Evolutionary conservation across 2,113 vertebrate species (phyloP).

Genomic region (Alligator sinensis): DNA sequence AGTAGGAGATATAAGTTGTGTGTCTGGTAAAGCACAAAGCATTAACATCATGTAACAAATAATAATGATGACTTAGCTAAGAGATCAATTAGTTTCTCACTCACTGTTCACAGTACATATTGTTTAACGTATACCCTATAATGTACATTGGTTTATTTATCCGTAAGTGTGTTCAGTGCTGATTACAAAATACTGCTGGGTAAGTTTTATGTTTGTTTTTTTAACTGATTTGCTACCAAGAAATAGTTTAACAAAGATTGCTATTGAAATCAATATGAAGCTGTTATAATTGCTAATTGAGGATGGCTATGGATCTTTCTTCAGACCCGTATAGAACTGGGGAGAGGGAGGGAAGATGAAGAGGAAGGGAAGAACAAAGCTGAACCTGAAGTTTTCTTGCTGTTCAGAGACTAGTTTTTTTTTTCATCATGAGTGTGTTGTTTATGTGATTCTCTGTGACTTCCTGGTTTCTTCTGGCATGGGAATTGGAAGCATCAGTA

Average conservation of each 20-base stretch:
- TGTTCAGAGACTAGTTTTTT: not conserved
- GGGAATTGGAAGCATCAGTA: conserved; percentile 16
- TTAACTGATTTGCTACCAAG: not conserved
- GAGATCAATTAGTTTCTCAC: not conserved
- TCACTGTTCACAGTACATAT: not conserved
- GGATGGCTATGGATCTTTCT: not conserved
- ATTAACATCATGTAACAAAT: not conserved
- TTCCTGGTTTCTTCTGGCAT: not conserved
- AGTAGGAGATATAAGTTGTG: not conserved
- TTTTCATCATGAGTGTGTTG: not conserved
- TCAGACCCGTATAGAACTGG: not conserved
- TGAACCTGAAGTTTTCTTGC: not conserved
- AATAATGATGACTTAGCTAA: not conserved
- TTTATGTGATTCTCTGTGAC: not conserved
- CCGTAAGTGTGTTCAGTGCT: not conserved
- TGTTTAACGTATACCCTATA: not conserved
- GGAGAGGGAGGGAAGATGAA: too few relatives aligned
- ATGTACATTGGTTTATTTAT: not conserved
- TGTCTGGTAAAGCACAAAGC: not conserved
- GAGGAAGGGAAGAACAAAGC: not conserved
- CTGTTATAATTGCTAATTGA: not conserved
- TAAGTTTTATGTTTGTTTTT: not conserved
- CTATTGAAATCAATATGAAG: not conserved
- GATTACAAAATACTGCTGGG: conserved; percentile 6
- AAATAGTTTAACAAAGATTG: not conserved